phyloP scores from a whole-genome alignment of 2,888 invertebrate genomes.

The Dryococelus australis region DNA sequence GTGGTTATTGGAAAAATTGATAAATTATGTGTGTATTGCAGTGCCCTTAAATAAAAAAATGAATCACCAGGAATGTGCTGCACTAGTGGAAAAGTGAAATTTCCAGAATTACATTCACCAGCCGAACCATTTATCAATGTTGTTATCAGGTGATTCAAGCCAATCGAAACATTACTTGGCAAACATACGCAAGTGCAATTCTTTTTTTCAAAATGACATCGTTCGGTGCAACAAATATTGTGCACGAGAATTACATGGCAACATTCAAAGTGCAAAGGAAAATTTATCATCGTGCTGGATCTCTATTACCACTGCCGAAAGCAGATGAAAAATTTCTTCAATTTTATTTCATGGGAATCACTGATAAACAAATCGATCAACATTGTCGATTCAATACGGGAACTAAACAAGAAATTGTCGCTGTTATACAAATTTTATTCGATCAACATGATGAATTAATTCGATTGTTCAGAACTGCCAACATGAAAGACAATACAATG shows the following conservation, averaged over 20 bases:
- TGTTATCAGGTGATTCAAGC: neutral
- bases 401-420: neutral
- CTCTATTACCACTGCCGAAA: neutral
- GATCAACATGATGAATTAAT: neutral
- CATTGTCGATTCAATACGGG: neutral
- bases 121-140: constrained; percentile 24
- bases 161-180: constrained; percentile 20
- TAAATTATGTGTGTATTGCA: no score
- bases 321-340: neutral
- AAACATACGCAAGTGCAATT: constrained; percentile 12
- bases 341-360: neutral
- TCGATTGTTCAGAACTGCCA: neutral
- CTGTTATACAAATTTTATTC: neutral
- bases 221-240: constrained; percentile 17
- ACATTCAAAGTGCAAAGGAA: no score
- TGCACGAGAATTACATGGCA: constrained; percentile 12
- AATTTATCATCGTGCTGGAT: neutral
- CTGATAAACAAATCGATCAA: neutral
- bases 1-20: no score
- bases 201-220: constrained; percentile 29
- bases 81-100: constrained; percentile 4
- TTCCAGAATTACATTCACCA: neutral
- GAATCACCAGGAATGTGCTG: constrained; percentile 23
- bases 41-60: constrained; percentile 11
- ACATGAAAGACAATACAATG: neutral